Evolutionary conservation across 2,113 vertebrate species (phyloP), one percentile per base, ranked within the genome.

Genomic region (Tragelaphus strepsiceros): DNA sequence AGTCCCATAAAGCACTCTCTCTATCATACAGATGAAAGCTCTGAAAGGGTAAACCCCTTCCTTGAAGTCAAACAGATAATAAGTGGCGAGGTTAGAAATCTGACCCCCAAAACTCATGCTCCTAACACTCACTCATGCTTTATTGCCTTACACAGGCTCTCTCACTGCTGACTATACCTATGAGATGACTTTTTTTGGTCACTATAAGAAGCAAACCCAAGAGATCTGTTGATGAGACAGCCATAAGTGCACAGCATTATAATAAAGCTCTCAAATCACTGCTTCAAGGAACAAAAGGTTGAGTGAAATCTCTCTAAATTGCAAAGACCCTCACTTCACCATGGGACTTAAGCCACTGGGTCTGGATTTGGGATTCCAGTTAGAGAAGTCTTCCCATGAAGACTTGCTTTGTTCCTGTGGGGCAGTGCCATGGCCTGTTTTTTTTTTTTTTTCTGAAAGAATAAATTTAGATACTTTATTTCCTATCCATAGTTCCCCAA

Each of bases 221-320:
- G 93, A 90, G 96, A 87, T 6, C 19, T n/a, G 46, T 30, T 54
- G 78, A 96, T 94, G 89, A 67, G 89, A 81, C 30, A 77, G 82
- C 95, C 67, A 94, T 56, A 86, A 94, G 91, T 5, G 6, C 26
- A 39, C 15, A 51, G 54, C 26, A 39, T 49, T n/a, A 14, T 51
- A 56, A 87, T 6, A 17, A 93, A 49, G 39, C 12, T 46, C 35
- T 21, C 46, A 54, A 59, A 64, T 85, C 67, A 83, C 0, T 56
- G 51, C 54, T 43, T 28, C 2, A 13, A 39, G 16, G 39, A 90
- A 54, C 24, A 58, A 84, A 84, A 96, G 35, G 49, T 16, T 62
- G 59, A 35, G 46, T 24, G 61, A 92, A 64, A 71, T 88, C 61
- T 91, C 49, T 49, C 13, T 58, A 22, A 61, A n/a, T 58, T 58